These are phyloP conservation scores for Eucera pruinosa DNA, from an alignment of 2,888 invertebrate species.

Conservation along the genomic window DNA sequence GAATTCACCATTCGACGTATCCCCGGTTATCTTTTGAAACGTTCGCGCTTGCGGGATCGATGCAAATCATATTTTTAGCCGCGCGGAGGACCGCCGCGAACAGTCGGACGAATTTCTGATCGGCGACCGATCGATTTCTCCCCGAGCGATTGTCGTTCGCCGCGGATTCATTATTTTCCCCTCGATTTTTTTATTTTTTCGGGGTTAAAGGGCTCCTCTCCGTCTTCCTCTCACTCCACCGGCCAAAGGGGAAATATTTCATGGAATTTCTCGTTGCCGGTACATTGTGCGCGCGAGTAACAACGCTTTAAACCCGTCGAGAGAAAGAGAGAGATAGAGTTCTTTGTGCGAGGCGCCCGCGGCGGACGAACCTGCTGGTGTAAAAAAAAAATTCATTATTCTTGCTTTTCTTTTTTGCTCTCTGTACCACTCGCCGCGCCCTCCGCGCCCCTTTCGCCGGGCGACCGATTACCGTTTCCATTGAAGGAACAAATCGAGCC, in stretches of 20 bases:
- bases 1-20: neutral
- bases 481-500: conserved; percentile 22
- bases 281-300: conserved; percentile 28
- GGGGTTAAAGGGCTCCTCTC: conserved; percentile 20
- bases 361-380: conserved; percentile 21
- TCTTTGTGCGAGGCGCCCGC: conserved; percentile 43
- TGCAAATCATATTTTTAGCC: conserved; percentile 43
- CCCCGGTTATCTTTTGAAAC: conserved; percentile 7
- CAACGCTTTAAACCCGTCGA: conserved; percentile 32
- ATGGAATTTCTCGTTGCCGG: conserved; percentile 34
- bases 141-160: conserved; percentile 27
- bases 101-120: conserved; percentile 38
- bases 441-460: neutral
- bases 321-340: conserved; percentile 4
- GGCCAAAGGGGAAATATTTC: conserved; percentile 35
- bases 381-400: conserved; percentile 47
- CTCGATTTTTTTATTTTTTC: conserved; percentile 47
- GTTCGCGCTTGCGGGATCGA: conserved; percentile 27
- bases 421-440: neutral
- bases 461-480: conserved; percentile 39
- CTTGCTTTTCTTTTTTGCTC: neutral
- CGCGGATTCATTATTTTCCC: conserved; percentile 35
- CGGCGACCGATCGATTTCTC: conserved; percentile 28
- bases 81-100: conserved; percentile 2
- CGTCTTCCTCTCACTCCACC: neutral